Percentiles rank a stretch among this genome's conserved stretches.
phyloP scores from a whole-genome alignment of 2,888 invertebrate species.

The Trachelus troglodyta region DNA sequence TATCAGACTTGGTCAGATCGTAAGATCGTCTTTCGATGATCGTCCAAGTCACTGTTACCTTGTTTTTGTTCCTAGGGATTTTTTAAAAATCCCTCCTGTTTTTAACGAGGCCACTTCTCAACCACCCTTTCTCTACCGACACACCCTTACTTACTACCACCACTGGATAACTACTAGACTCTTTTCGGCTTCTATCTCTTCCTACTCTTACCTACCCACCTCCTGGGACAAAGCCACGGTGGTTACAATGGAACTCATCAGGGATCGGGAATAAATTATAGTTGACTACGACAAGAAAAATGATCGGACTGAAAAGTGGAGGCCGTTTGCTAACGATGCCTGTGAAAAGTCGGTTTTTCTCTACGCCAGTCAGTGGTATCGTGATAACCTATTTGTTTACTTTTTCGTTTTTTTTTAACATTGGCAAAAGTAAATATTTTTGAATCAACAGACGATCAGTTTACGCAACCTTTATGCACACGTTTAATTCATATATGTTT shows the following conservation, averaged over 20 bases:
- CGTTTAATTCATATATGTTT: not conserved
- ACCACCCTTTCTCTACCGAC: not conserved
- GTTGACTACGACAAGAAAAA: conserved; percentile 48
- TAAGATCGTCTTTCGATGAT: not conserved
- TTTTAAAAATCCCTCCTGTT: not conserved
- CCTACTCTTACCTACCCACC: conserved; percentile 2
- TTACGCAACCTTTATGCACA: not conserved
- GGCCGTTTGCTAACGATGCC: conserved; percentile 1
- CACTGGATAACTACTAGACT: not conserved
- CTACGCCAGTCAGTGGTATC: not conserved
- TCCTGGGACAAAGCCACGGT: conserved; percentile 34
- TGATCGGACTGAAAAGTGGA: conserved; percentile 29
- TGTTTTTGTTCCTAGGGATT: not conserved
- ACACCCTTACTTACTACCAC: not conserved
- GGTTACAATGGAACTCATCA: conserved; percentile 57
- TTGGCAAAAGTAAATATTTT: not conserved
- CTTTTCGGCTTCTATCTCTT: not conserved
- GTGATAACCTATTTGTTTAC: not conserved
- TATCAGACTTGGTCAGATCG: not conserved
- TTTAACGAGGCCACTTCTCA: not conserved
- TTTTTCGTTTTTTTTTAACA: not conserved
- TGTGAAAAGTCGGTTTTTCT: not conserved
- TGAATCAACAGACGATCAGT: not conserved
- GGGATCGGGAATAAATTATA: conserved; percentile 61
- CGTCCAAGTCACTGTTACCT: not conserved